phyloP scores from a whole-genome alignment of 2,888 invertebrate genomes.

The Mamestra brassicae region DNA sequence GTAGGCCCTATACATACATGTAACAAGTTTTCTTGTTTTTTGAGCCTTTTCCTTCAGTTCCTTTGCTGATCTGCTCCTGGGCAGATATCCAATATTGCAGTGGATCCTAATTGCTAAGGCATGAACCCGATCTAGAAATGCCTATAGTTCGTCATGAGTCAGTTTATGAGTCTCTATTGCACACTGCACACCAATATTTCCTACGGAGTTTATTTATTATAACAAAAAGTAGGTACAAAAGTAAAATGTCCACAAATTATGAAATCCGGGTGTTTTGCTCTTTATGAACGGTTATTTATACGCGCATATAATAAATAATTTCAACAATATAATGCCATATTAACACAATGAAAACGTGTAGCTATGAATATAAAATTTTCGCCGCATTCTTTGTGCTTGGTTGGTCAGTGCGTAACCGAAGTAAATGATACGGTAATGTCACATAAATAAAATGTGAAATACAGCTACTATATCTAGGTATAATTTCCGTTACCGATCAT shows the following conservation, averaged over 20 bases:
- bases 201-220: slow-evolving; percentile 8
- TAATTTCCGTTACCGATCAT: background rate
- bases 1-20: no score
- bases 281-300: slow-evolving; percentile 22
- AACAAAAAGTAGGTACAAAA: slow-evolving; percentile 15
- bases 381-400: slow-evolving; percentile 41
- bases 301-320: slow-evolving; percentile 25
- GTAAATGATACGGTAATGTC: slow-evolving; percentile 34
- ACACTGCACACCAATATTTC: background rate
- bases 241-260: slow-evolving; percentile 9
- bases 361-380: slow-evolving; percentile 38
- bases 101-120: background rate
- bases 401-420: slow-evolving; percentile 13
- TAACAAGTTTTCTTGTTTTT: background rate
- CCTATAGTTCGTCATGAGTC: background rate
- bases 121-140: background rate
- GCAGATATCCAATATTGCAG: background rate
- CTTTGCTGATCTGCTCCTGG: background rate
- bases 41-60: background rate
- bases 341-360: slow-evolving; percentile 37
- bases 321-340: slow-evolving; percentile 35
- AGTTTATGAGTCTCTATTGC: background rate
- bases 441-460: background rate
- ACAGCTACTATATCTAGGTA: background rate
- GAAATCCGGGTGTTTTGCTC: slow-evolving; percentile 26